Conservation (phyloP, 2,113 vertebrate genomes). For the Arizona elegans region DNA sequence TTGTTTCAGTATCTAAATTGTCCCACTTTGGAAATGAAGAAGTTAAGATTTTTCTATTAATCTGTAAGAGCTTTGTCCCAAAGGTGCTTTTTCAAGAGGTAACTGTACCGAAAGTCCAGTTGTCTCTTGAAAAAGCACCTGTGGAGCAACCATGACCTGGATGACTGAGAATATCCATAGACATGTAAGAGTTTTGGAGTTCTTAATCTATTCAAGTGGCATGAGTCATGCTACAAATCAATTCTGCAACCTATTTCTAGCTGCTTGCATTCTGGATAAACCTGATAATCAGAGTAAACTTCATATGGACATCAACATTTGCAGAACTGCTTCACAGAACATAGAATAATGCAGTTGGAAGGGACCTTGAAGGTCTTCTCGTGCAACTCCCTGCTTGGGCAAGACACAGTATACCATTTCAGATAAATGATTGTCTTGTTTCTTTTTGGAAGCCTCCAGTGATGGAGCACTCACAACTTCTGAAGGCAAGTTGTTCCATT, state of each 20-base stretch:
- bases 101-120: too few species aligned
- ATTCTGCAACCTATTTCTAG: slow-evolving; percentile 65
- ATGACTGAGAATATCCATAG: too few species aligned
- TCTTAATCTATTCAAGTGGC: slow-evolving; percentile 58
- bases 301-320: slow-evolving; percentile 33
- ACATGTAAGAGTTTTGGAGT: slow-evolving; percentile 72
- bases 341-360: neutral
- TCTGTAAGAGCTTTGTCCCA: slow-evolving; percentile 71
- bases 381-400: neutral
- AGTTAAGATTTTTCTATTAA: slow-evolving; percentile 77
- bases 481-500: neutral
- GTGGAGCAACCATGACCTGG: too few species aligned
- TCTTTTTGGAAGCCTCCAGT: neutral
- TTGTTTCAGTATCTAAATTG: slow-evolving; percentile 75
- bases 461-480: neutral
- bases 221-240: slow-evolving; percentile 69
- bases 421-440: neutral
- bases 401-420: neutral
- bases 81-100: too few species aligned
- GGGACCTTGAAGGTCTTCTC: neutral
- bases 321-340: slow-evolving; percentile 23
- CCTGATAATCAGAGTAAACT: slow-evolving; percentile 53
- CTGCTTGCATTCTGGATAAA: slow-evolving; percentile 20
- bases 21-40: slow-evolving; percentile 73
- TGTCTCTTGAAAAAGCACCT: too few species aligned